Evolutionary conservation across 2,797 vertebrate species (phyloP), one percentile per base, ranked within the genome.

Genomic region (Chrysocyon brachyurus): DNA sequence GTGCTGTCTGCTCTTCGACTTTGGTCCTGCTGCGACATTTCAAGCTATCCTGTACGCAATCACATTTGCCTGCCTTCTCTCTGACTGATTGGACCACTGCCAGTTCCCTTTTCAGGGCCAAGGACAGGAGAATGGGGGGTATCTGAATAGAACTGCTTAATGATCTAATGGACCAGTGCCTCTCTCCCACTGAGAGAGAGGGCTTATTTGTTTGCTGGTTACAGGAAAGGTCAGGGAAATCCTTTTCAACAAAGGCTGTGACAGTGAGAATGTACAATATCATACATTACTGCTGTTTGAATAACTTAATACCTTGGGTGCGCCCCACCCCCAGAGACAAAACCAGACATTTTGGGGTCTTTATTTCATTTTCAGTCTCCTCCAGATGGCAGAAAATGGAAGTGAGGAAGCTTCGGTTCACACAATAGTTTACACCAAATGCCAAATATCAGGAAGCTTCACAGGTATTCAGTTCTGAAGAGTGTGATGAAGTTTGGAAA

Each of bases 91-190:
- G 99, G 99, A 99, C 97, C 3, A 1, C 96, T 99, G 99, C 99
- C 99, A 99, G 98, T 97, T 99, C 98, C 98, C 98, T 99, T 98
- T 99, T 99, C 98, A 93, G 98, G 99, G 98, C 99, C 99, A 99
- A 99, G 99, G 99, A 99, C 99, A 98, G 98, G 98, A 98, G 98
- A 98, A 98, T 98, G 98, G 96, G 98, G 98, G 98, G 97, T 98
- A 97, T 97, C 98, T 98, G 98, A 98, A 98, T 97, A 98, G 98
- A 98, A 97, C 98, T 98, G 98, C 98, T 98, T 99, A 98, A 98
- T 99, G 98, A 99, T 98, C 98, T 99, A 99, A 99, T 99, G 98
- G 98, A 98, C 98, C 98, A 98, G 97, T 98, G 97, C 98, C 97
- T 98, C 96, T 99, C 97, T 98, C 98, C 98, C 92, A 98, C 98